These are phyloP conservation scores for Odontocolon sp. DNA, from an alignment of 2,888 invertebrate genomes.

Conservation along the genomic window DNA sequence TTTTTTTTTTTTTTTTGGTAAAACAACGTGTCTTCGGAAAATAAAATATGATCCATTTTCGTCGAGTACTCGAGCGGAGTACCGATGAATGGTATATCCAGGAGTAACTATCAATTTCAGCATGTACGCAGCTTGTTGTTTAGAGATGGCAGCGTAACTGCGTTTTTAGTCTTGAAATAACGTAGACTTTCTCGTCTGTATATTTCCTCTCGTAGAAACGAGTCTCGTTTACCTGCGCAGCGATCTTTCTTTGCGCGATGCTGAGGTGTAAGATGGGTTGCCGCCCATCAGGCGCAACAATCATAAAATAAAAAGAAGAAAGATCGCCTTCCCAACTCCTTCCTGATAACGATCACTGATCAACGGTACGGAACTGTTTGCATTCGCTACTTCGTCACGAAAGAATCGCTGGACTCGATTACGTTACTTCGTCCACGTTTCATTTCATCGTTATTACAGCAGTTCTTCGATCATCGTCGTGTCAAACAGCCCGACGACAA, in stretches of 20 bases:
- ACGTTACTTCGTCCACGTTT: background rate
- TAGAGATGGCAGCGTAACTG: constrained; percentile 4
- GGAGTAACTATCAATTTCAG: background rate
- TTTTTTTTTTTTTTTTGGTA: too few species aligned
- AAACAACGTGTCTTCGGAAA: too few species aligned
- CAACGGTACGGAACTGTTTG: too few species aligned
- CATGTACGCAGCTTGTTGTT: background rate
- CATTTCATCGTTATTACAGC: background rate
- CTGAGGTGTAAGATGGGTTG: background rate
- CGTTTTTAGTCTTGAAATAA: background rate
- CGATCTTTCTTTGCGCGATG: background rate
- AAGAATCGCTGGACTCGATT: too few species aligned
- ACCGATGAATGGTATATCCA: constrained; percentile 6
- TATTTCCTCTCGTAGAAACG: too few species aligned
- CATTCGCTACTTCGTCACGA: too few species aligned
- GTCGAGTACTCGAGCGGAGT: background rate
- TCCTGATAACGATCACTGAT: too few species aligned
- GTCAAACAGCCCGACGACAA: background rate
- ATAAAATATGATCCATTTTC: background rate
- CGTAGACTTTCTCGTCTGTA: background rate
- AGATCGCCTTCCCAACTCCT: background rate
- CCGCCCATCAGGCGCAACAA: background rate
- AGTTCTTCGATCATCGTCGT: background rate
- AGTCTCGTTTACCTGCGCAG: background rate
- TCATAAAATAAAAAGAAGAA: background rate